phyloP scores from a whole-genome alignment of 2,888 invertebrate species.

The Dicyrtoma fusca region DNA sequence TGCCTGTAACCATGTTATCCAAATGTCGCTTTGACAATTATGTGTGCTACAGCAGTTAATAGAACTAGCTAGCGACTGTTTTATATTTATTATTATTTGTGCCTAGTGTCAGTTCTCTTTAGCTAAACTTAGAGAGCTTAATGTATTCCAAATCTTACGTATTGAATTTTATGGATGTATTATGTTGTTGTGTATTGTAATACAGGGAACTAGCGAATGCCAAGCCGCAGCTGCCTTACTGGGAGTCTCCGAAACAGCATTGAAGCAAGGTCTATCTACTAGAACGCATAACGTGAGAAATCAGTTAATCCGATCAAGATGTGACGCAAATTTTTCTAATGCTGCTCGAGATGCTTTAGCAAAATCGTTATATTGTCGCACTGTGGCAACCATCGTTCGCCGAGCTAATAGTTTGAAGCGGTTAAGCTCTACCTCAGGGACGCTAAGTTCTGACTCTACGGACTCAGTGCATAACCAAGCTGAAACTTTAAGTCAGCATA shows the following conservation, averaged over 20 bases:
- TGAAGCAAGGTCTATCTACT: conserved; percentile 80
- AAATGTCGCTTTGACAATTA: no score
- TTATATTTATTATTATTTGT: no score
- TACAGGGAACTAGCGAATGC: conserved; percentile 75
- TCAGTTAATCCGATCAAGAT: conserved; percentile 77
- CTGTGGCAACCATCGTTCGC: conserved; percentile 89
- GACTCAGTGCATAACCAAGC: conserved; percentile 88
- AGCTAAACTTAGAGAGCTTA: no score
- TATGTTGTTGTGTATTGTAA: neutral
- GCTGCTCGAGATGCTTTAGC: conserved; percentile 87
- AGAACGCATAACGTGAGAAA: conserved; percentile 78
- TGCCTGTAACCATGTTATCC: no score
- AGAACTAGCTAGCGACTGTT: no score
- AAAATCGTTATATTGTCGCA: conserved; percentile 90
- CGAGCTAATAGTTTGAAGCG: conserved; percentile 89
- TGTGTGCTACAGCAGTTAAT: no score
- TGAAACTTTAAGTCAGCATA: conserved; percentile 80
- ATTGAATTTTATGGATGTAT: no score
- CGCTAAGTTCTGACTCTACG: conserved; percentile 87
- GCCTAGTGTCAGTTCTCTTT: no score
- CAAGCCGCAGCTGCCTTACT: conserved; percentile 83
- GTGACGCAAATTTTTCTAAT: conserved; percentile 84
- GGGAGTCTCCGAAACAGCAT: conserved; percentile 73
- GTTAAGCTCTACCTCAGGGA: conserved; percentile 75
- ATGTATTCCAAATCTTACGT: no score